Evolutionary conservation across 2,797 vertebrate species (phyloP), one percentile per base, ranked within the genome.

Genomic region (Novumbra hubbsi): DNA sequence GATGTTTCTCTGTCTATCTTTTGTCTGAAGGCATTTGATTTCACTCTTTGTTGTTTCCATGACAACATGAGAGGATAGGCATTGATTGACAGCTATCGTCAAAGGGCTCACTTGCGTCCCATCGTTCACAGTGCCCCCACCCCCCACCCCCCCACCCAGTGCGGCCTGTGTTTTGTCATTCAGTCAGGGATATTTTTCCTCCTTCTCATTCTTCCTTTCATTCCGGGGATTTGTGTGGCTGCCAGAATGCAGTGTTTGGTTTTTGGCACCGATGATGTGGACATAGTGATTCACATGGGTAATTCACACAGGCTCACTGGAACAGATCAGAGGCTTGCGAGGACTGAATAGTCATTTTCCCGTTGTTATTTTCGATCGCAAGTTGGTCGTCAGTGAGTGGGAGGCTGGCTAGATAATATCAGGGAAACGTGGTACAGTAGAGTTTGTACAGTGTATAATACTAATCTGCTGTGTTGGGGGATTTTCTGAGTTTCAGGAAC

Each of bases 401-500:
- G 30, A 30, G 15, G 63, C 30, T 30, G 30, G 30, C 27, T 9
- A 7, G 27, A 64, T 30, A 64, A 64, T 14, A 45, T 45, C 65
- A 16, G 85, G 86, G 83, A 89, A 85, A 88, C 86, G 78, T 86
- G 88, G 85, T 84, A 87, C 89, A 89, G 90, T 88, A 83, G 87
- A 89, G 87, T 81, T 87, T 87, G 89, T 86, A 87, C 86, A 85
- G 88, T 88, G 86, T 85, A 89, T 89, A 90, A 89, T 89, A 86
- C 90, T 92, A 92, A 92, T 92, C 91, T 92, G 91, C 91, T 91
- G 90, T 89, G 90, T 89, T 91, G 88, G 90, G 41, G 91, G 91
- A 92, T 92, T 92, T 92, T 91, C 88, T 88, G 90, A 92, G 90
- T 92, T 92, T 91, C 90, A 92, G 90, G 89, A 91, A 92, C 87